A percentile compares a stretch with the other conserved stretches of the same genome.
phyloP scores from a whole-genome alignment of 2,113 vertebrate genomes.

The Beaufortia kweichowensis region DNA sequence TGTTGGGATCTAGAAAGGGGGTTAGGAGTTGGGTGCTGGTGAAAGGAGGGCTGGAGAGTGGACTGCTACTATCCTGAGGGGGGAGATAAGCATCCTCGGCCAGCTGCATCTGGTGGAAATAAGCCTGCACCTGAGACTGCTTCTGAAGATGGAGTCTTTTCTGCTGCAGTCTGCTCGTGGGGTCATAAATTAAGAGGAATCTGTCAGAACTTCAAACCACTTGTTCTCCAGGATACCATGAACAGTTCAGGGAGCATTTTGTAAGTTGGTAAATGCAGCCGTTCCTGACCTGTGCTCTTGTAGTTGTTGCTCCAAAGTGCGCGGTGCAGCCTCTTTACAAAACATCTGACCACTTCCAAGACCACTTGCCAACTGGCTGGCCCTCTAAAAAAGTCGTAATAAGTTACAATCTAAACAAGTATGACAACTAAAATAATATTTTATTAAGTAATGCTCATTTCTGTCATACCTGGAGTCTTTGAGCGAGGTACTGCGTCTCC shows the following conservation, averaged over 20 bases:
- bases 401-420: neutral
- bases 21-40: constrained; percentile 65
- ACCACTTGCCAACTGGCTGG: constrained; percentile 82
- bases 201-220: neutral
- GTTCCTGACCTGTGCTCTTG: constrained; percentile 90
- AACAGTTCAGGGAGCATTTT: neutral
- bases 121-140: constrained; percentile 90
- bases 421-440: no score
- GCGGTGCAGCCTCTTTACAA: constrained; percentile 86
- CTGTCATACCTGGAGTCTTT: constrained; percentile 63
- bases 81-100: constrained; percentile 81
- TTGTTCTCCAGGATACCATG: neutral
- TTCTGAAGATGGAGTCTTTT: constrained; percentile 96
- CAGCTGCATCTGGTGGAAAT: constrained; percentile 98
- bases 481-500: constrained; percentile 89
- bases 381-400: constrained; percentile 70
- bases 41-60: constrained; percentile 61
- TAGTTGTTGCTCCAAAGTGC: constrained; percentile 94
- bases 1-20: constrained; percentile 70
- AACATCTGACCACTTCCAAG: constrained; percentile 90
- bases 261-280: neutral
- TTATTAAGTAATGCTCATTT: neutral
- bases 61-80: constrained; percentile 36
- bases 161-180: constrained; percentile 84
- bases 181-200: neutral